A percentile compares a stretch with the other conserved stretches of the same genome.
Conservation (phyloP, 2,113 vertebrate genomes). For the Myrmophylax atrothorax region DNA sequence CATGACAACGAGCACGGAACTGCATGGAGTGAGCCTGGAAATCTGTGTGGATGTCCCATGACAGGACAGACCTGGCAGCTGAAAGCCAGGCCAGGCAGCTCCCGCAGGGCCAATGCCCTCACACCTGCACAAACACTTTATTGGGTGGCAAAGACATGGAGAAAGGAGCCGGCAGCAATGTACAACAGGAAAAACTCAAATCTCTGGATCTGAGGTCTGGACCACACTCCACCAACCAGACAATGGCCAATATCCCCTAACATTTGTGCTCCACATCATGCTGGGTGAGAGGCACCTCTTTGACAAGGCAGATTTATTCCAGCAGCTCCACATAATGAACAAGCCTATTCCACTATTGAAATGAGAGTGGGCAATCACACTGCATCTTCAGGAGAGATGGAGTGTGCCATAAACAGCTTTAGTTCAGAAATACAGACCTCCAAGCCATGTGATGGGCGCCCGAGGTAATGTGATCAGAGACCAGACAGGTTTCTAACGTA, state of each 20-base stretch:
- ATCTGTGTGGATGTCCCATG: neutral
- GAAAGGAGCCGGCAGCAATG: neutral
- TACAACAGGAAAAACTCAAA: neutral
- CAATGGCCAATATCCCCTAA: fast-evolving
- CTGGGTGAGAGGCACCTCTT: fast-evolving
- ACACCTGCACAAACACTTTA: fast-evolving
- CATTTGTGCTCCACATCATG: fast-evolving
- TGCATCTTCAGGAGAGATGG: fast-evolving
- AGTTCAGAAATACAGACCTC: neutral
- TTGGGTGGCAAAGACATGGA: neutral
- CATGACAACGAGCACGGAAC: fast-evolving
- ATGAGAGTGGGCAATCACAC: fast-evolving
- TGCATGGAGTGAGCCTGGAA: neutral
- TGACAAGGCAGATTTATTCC: neutral
- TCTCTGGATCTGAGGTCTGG: neutral
- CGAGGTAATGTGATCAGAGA: fast-evolving
- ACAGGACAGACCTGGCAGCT: neutral
- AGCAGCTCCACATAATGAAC: neutral
- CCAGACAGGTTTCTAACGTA: neutral
- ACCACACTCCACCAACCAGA: neutral
- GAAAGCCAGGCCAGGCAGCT: neutral
- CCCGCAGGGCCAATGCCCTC: fast-evolving
- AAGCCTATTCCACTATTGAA: neutral
- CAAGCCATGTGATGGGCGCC: neutral
- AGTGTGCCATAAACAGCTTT: neutral